Base-by-base conservation (phyloP, 2,797 vertebrate species). In the Ara ararauna region DNA sequence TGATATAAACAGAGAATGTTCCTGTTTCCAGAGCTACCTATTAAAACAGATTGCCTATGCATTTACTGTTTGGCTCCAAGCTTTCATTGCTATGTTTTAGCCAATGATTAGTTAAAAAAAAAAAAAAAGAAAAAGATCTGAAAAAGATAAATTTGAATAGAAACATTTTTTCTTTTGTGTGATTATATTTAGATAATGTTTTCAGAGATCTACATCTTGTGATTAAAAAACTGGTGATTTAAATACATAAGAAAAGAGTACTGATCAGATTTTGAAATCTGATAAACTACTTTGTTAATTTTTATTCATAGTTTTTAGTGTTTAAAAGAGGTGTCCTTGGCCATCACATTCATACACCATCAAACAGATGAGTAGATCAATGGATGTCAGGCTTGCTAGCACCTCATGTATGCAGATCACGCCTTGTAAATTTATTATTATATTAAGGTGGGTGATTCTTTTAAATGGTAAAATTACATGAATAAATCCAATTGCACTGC, bases 401-500 rank as follows among this genome's bases (percentile, higher is more conserved):
- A 56, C 60, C 44, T 90, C 61, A 16, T 44, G 13, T 32, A 32
- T 50, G 51, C 53, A 66, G 48, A 70, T 68, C 34, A 75, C 14
- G 36, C 27, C 47, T 84, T 84, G 4, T 44, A 78, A 83, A 1
- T 89, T 78, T 66, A 24, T 65, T 34, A 34, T 34, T 34, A 34
- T 34, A 83, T 91, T 83, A 72, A 75, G 24, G 14, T 78, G 30
- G 23, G 27, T 68, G 47, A 81, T 67, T 88, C 20, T 73, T 94
- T 73, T 82, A 82, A 90, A 73, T 76, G 30, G 26, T 50, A 42
- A 79, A 92, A 91, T 62, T 92, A 64, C 64, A 60, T 58, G 1
- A 87, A 82, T 87, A 90, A 93, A 96, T 89, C 65, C 45, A 92
- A 21, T 71, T 72, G 38, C 14, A 1, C 66, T 88, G 45, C 64